A percentile compares a stretch with the other conserved stretches of the same genome.
These are phyloP conservation scores for Cinclus mexicanus DNA, from an alignment of 2,113 vertebrate genomes.

Conservation along the genomic window DNA sequence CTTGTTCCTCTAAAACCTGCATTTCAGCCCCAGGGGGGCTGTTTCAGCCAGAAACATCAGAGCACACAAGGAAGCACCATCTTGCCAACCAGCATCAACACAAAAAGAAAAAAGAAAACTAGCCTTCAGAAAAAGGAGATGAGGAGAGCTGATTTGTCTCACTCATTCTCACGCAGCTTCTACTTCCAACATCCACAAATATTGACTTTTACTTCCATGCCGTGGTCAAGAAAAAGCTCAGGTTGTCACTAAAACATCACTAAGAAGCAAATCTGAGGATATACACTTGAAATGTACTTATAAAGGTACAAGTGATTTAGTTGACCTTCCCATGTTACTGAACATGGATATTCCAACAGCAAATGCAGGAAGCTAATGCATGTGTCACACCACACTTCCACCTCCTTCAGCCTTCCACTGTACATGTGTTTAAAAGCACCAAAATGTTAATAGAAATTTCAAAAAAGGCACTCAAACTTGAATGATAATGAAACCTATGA, in stretches of 20 bases:
- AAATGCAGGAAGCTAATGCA: background rate
- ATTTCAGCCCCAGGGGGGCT: background rate
- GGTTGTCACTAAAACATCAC: background rate
- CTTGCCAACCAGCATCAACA: background rate
- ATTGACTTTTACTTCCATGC: background rate
- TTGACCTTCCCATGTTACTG: background rate
- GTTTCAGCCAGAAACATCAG: background rate
- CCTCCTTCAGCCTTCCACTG: background rate
- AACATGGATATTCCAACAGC: background rate
- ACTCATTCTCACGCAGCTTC: background rate
- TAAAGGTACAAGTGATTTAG: background rate
- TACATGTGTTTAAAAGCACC: background rate
- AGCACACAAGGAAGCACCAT: background rate
- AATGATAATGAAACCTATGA: background rate
- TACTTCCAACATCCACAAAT: background rate
- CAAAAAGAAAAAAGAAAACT: background rate
- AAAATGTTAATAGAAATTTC: background rate
- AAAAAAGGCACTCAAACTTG: background rate
- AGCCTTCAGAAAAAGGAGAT: background rate
- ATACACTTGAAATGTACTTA: background rate
- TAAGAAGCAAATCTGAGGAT: background rate
- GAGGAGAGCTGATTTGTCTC: background rate
- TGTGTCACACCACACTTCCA: background rate
- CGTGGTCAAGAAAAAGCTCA: background rate
- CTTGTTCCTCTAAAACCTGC: background rate